Conservation (phyloP, 1,140 invertebrate genomes). For the Spodoptera frugiperda region DNA sequence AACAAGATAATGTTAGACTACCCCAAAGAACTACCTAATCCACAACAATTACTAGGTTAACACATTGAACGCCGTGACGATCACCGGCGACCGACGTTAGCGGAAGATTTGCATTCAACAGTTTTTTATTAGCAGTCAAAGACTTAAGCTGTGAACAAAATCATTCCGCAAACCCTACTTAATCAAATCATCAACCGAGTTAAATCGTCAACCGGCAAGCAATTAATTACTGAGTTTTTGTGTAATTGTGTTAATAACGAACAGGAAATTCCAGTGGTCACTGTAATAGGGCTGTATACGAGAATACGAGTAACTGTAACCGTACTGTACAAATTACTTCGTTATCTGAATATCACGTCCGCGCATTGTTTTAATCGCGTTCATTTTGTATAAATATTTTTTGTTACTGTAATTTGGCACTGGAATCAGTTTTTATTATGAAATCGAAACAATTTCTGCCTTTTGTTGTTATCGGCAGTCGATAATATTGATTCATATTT, state of each 20-base stretch:
- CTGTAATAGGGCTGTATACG: constrained; percentile 1
- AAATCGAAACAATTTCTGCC: neutral
- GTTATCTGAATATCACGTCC: constrained; percentile 45
- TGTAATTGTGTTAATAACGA: constrained; percentile 21
- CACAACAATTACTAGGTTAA: no score
- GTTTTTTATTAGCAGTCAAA: no score
- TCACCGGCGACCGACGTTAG: no score
- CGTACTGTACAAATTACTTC: constrained; percentile 19
- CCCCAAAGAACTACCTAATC: no score
- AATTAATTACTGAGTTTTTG: constrained; percentile 25
- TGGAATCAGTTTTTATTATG: constrained; percentile 4
- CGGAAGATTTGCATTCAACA: no score
- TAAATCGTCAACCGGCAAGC: constrained; percentile 8
- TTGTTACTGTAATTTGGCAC: neutral
- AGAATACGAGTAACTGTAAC: constrained; percentile 6
- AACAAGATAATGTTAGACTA: no score
- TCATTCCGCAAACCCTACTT: no score
- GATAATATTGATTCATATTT: no score
- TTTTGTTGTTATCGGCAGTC: no score
- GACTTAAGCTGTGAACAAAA: no score
- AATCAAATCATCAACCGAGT: no score
- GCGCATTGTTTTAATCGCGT: constrained; percentile 31
- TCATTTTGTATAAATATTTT: constrained; percentile 4
- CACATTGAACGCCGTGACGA: no score
- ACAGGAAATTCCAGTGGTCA: constrained; percentile 35